Conservation (phyloP, 2,888 invertebrate genomes). For the Invenusta paracnida region DNA sequence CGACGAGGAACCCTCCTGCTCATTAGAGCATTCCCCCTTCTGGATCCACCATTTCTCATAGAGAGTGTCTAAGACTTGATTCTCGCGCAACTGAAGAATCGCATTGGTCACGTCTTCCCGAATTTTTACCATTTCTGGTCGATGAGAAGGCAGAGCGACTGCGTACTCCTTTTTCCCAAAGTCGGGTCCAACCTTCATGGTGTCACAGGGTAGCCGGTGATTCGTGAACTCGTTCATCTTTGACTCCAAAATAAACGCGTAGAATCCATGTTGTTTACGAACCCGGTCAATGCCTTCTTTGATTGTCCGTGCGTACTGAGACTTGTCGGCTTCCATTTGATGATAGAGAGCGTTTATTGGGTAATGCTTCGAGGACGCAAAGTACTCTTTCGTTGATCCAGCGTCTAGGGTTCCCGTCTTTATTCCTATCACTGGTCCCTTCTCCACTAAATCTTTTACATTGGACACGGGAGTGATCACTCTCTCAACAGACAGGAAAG, state of each 20-base stretch:
- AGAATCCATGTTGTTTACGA: constrained; percentile 47
- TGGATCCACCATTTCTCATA: constrained; percentile 42
- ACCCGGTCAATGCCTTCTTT: constrained; percentile 40
- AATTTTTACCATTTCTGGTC: neutral
- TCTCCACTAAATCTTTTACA: constrained; percentile 74
- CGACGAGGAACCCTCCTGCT: neutral
- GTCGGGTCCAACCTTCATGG: constrained; percentile 41
- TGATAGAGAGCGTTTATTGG: constrained; percentile 39
- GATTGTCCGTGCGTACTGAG: constrained; percentile 34
- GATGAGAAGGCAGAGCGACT: constrained; percentile 4
- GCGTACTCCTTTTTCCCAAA: constrained; percentile 40
- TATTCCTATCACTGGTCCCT: constrained; percentile 15
- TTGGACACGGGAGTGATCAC: constrained; percentile 88
- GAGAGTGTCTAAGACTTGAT: constrained; percentile 24
- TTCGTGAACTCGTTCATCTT: constrained; percentile 45
- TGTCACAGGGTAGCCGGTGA: constrained; percentile 42
- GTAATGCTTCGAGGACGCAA: constrained; percentile 66
- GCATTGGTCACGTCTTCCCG: constrained; percentile 37
- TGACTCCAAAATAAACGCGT: constrained; percentile 47
- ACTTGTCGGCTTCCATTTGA: constrained; percentile 34
- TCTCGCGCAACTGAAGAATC: constrained; percentile 39
- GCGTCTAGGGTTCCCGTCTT: constrained; percentile 72
- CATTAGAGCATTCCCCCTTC: constrained; percentile 36
- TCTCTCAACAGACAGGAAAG: constrained; percentile 85
- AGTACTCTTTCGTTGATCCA: constrained; percentile 81